Evolutionary conservation across 1,140 invertebrate species (phyloP), one percentile per base, ranked within the genome.

Genomic region (Halyomorpha halys): DNA sequence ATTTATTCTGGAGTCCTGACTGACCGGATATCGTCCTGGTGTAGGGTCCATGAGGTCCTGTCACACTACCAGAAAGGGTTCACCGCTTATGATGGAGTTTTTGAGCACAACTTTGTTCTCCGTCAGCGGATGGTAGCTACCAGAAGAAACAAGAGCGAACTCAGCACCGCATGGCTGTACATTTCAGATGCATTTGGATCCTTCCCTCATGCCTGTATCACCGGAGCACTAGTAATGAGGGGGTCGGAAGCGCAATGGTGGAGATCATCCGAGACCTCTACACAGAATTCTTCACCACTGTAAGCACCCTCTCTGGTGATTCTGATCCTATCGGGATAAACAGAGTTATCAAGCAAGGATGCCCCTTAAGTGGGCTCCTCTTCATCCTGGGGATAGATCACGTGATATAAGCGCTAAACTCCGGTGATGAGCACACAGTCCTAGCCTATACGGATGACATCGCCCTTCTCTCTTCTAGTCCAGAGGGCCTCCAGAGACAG

Each of bases 301-400:
- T n/a, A n/a, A n/a, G n/a, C n/a, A n/a, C n/a, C n/a, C n/a, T n/a
- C n/a, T n/a, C n/a, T n/a, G n/a, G n/a, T n/a, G n/a, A n/a, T n/a
- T n/a, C n/a, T n/a, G n/a, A n/a, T n/a, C n/a, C n/a, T n/a, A n/a
- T n/a, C n/a, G n/a, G n/a, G n/a, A n/a, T n/a, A n/a, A n/a, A n/a
- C n/a, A n/a, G n/a, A 1, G 72, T 73, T 23, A 73, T 78, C 0
- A 68, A 69, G 9, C 76, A 78, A 65, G 76, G 76, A 5, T 75
- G 74, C 63, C 74, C 74, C 0, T 49, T 76, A 1, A 74, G 72
- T 59, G 72, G 73, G 0, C 59, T 76, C 0, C 66, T 76, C 0
- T 79, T 79, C 68, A 74, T 76, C 61, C 61, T 79, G 2, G 71
- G 71, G 0, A 67, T 77, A 0, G 74, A 78, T 59, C 71, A 71